A percentile compares a stretch with the other conserved stretches of the same genome.
phyloP scores from a whole-genome alignment of 30 jellyfish, hydroid and myxozoan genomes.

The Chrysaora quinquecirrha region DNA sequence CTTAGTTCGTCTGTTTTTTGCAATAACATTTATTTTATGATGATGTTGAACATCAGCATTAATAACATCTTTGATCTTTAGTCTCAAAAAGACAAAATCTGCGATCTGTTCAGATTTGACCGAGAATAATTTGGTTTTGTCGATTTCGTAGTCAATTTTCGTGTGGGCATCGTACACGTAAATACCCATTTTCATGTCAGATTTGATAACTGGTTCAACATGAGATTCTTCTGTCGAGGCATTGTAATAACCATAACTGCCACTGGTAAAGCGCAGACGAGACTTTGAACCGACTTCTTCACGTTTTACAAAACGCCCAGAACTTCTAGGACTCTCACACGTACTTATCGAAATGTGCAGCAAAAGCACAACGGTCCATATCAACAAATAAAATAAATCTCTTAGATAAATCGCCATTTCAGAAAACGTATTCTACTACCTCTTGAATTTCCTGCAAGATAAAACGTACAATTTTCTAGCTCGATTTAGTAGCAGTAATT shows the following conservation, averaged over 20 bases:
- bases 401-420: too few relatives aligned
- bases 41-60: constrained; percentile 35
- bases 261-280: constrained; percentile 79
- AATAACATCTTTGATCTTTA: constrained; percentile 33
- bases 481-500: too few relatives aligned
- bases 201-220: constrained; percentile 13
- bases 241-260: constrained; percentile 72
- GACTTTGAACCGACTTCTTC: constrained; percentile 77
- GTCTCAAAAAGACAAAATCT: constrained; percentile 64
- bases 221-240: constrained; percentile 37
- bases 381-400: neutral
- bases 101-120: constrained; percentile 51
- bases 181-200: constrained; percentile 78
- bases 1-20: constrained; percentile 45
- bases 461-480: too few relatives aligned
- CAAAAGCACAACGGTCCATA: constrained; percentile 57
- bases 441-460: too few relatives aligned
- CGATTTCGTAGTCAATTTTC: constrained; percentile 35
- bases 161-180: constrained; percentile 66
- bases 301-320: constrained; percentile 56
- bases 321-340: neutral
- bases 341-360: constrained; percentile 38
- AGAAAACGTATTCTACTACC: too few relatives aligned
- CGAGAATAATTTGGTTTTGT: constrained; percentile 30
- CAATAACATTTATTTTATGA: constrained; percentile 40